These are phyloP conservation scores for Aricia agestis DNA, from an alignment of 1,140 invertebrate genomes.

Conservation along the genomic window DNA sequence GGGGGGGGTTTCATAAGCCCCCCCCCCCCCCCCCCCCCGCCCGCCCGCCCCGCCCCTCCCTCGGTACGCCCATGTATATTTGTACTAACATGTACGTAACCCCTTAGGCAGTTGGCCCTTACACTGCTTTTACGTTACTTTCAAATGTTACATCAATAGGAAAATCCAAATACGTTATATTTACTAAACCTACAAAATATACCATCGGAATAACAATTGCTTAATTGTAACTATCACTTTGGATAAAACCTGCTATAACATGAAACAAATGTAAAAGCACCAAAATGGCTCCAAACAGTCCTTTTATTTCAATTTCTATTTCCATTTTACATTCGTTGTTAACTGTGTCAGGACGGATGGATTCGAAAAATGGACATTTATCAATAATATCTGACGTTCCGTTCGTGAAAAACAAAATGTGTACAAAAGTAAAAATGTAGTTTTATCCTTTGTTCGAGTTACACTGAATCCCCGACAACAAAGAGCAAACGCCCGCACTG, in stretches of 20 bases:
- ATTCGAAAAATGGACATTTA: constrained; percentile 5
- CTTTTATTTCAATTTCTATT: neutral
- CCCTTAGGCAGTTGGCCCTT: no score
- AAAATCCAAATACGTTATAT: no score
- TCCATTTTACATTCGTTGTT: constrained; percentile 1
- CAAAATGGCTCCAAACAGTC: neutral
- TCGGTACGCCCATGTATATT: no score
- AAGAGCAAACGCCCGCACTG: neutral
- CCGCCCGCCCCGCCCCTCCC: no score
- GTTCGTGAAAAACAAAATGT: neutral
- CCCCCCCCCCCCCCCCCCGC: no score
- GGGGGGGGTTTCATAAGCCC: no score
- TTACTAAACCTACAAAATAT: no score
- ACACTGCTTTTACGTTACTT: no score
- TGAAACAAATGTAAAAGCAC: neutral
- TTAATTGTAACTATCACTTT: neutral
- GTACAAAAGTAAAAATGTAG: neutral
- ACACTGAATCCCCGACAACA: constrained; percentile 13
- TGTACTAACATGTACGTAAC: no score
- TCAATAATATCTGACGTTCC: constrained; percentile 8
- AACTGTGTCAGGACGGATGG: neutral
- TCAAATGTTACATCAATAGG: no score
- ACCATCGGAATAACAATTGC: neutral
- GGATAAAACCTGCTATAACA: neutral
- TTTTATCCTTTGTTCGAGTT: constrained; percentile 14